Percentiles rank a stretch among this genome's conserved stretches.
phyloP scores from a whole-genome alignment of 2,888 invertebrate genomes.

The Mesopsocus fuscifrons region DNA sequence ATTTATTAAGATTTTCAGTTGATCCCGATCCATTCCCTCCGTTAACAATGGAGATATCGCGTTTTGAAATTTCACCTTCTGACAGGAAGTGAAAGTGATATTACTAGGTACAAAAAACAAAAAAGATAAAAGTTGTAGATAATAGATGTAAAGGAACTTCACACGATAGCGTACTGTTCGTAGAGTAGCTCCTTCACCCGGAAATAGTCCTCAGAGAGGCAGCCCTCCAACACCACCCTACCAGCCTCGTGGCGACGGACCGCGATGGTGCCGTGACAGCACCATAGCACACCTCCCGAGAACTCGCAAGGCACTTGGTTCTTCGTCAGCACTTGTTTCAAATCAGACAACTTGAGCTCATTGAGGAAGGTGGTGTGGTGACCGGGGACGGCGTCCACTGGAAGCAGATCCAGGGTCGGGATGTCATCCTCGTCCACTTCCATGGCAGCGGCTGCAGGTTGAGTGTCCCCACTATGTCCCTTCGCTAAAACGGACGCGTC shows the following conservation, averaged over 20 bases:
- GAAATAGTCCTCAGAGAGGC: conserved; percentile 86
- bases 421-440: conserved; percentile 34
- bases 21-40: too few species aligned
- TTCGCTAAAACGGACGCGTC: conserved; percentile 51
- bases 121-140: too few species aligned
- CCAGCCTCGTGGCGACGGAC: conserved; percentile 81
- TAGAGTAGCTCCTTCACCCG: conserved; percentile 82
- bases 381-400: conserved; percentile 32
- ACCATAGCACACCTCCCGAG: conserved; percentile 80
- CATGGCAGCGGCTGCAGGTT: conserved; percentile 23
- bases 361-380: conserved; percentile 84
- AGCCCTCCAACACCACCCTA: conserved; percentile 82
- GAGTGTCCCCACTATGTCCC: conserved; percentile 29
- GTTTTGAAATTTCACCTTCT: too few species aligned
- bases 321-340: conserved; percentile 59
- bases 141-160: conserved; percentile 23
- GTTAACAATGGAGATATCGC: too few species aligned
- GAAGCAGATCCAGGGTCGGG: conserved; percentile 46
- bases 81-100: too few species aligned
- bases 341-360: conserved; percentile 79
- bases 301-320: conserved; percentile 70
- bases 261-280: conserved; percentile 79
- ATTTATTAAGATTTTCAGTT: too few species aligned
- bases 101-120: too few species aligned
- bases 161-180: conserved; percentile 92